Percentiles rank a stretch among this genome's conserved stretches.
These are phyloP conservation scores for Unio delphinus DNA, from an alignment of 2,888 invertebrate genomes.

Conservation along the genomic window DNA sequence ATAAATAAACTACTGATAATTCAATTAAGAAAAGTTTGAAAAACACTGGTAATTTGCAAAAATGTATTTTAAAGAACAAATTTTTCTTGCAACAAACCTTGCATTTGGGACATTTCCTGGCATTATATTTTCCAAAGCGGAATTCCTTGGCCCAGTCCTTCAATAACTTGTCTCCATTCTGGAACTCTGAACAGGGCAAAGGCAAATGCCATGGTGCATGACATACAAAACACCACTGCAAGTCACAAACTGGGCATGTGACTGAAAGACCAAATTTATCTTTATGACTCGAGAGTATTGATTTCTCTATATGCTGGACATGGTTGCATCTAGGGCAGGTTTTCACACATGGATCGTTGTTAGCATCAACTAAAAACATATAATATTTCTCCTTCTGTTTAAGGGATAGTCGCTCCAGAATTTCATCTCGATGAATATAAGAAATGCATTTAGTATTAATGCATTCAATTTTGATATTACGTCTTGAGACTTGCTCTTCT, in stretches of 20 bases:
- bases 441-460: conserved; percentile 58
- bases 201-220: conserved; percentile 71
- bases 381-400: conserved; percentile 65
- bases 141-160: conserved; percentile 70
- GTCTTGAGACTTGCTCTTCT: conserved; percentile 57
- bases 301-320: conserved; percentile 19
- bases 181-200: conserved; percentile 68
- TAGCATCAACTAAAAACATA: conserved; percentile 66
- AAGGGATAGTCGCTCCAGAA: conserved; percentile 58
- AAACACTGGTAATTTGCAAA: not conserved
- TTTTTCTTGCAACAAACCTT: conserved; percentile 60
- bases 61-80: not conserved
- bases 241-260: conserved; percentile 64
- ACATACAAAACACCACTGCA: conserved; percentile 72
- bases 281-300: conserved; percentile 4
- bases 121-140: conserved; percentile 70
- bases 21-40: too few species aligned
- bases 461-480: conserved; percentile 67
- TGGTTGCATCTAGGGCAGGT: conserved; percentile 71
- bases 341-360: conserved; percentile 67
- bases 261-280: conserved; percentile 48
- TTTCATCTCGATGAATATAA: conserved; percentile 67
- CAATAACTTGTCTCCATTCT: conserved; percentile 69
- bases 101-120: conserved; percentile 72
- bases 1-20: too few species aligned